These are phyloP conservation scores for Archocentrus centrarchus DNA, from an alignment of 2,113 vertebrate species.

Conservation along the genomic window DNA sequence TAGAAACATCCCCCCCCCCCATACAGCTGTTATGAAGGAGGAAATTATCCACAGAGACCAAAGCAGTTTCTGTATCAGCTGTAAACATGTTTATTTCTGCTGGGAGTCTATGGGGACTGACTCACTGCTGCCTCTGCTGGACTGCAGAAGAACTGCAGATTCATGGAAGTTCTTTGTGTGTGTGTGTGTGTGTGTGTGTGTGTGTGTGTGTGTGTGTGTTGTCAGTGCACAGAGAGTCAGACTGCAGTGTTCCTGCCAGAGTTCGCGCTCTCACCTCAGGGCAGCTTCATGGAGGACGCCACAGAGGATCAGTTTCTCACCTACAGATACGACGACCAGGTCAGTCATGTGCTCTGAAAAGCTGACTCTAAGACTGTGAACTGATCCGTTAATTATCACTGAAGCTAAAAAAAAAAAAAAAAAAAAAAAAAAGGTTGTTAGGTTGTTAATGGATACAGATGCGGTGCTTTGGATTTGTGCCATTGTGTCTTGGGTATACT, in stretches of 20 bases:
- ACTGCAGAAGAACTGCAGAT: too few species aligned
- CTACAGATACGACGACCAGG: slow-evolving; percentile 92
- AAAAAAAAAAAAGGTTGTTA: too few species aligned
- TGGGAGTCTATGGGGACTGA: too few species aligned
- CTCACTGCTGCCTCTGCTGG: too few species aligned
- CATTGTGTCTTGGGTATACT: too few species aligned
- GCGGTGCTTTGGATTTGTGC: too few species aligned
- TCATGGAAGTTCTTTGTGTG: too few species aligned
- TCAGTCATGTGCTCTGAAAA: neutral
- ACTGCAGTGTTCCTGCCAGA: slow-evolving; percentile 92
- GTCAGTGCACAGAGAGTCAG: slow-evolving; percentile 81
- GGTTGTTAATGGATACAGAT: neutral
- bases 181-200: rapidly evolving
- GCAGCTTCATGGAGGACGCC: slow-evolving; percentile 92
- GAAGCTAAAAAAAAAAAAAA: neutral
- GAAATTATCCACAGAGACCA: too few species aligned
- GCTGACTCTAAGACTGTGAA: neutral
- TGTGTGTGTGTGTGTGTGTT: rapidly evolving
- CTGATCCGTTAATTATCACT: neutral
- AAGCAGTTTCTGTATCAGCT: too few species aligned
- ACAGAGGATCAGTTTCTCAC: slow-evolving; percentile 91
- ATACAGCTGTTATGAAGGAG: too few species aligned
- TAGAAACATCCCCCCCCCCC: too few species aligned
- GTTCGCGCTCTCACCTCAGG: slow-evolving; percentile 94
- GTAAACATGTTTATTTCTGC: too few species aligned